Percentiles rank a stretch among this genome's conserved stretches.
Evolutionary conservation across 2,797 vertebrate species (phyloP).

Genomic region (Tarsius wallacei): DNA sequence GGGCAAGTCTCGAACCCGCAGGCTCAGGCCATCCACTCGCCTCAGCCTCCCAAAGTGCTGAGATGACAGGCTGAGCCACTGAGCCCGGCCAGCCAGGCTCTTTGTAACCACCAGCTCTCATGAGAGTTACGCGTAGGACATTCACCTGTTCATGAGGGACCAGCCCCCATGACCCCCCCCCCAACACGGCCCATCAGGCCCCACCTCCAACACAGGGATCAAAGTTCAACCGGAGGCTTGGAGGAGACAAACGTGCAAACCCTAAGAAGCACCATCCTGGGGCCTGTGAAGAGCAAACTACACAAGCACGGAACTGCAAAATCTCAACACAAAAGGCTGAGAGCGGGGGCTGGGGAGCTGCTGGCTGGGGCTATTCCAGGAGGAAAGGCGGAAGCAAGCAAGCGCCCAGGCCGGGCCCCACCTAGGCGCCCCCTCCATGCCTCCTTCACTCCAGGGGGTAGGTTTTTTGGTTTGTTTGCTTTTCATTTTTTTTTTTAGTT

Average conservation of each 20-base stretch:
- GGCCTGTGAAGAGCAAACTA: slow-evolving; percentile 43
- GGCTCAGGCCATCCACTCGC: no score
- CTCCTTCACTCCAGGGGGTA: neutral
- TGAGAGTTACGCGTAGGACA: neutral
- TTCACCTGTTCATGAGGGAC: neutral
- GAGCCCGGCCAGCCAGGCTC: no score
- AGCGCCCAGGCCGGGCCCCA: neutral
- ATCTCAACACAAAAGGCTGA: slow-evolving; percentile 19
- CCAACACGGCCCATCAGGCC: neutral
- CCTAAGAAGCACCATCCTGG: neutral
- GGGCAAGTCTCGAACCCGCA: no score
- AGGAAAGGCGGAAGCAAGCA: neutral
- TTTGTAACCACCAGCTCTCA: neutral
- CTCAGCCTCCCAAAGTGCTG: no score
- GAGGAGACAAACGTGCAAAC: neutral
- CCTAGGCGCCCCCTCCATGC: accelerated
- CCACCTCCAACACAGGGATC: neutral
- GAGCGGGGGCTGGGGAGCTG: neutral
- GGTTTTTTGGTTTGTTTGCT: no score
- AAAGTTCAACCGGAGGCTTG: neutral
- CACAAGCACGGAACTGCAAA: slow-evolving; percentile 29
- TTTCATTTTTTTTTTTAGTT: no score
- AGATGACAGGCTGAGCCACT: no score
- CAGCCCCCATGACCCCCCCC: neutral
- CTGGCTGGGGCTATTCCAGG: no score